Evolutionary conservation across 1,140 invertebrate genomes (phyloP), one percentile per base, ranked within the genome.

Genomic region (Eubasilissa regina): DNA sequence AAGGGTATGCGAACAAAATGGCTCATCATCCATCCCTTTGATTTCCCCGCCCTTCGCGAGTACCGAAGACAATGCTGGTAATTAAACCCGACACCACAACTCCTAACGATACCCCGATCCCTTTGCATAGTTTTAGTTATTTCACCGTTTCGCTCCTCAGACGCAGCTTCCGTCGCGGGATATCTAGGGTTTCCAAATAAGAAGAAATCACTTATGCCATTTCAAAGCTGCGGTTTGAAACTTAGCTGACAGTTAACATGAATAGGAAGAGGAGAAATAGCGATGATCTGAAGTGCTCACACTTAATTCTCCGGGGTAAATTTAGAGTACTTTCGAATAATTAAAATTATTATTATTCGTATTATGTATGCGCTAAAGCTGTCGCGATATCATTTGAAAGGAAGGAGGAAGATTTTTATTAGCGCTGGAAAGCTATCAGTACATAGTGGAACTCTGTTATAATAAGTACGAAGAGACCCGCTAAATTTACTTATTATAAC

Each of bases 151-250:
- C 53, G 53, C 53, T 19, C 15, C 19, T 15, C 53, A 19, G 53
- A 15, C 53, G 53, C n/a, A 15, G 15, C 53, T 56, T 19, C 15
- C n/a, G 15, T 17, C n/a, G 19, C 6, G 53, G 19, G 53, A 15
- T 56, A 56, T 56, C 53, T 15, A 56, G 19, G 15, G 53, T 19
- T 15, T 56, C 9, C n/a, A 19, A 19, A 17, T 15, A 15, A 17
- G 15, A 19, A 15, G 3, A 19, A 56, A 56, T 56, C 53, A 19
- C 53, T 56, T 56, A 19, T 17, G 19, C 53, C n/a, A 19, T 56
- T 56, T 56, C 53, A 17, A n/a, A 17, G 53, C 19, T 56, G 53
- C 19, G 53, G 53, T 56, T 56, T 56, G 53, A 56, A 56, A 56
- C 53, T 56, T 56, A 11, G 53, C 53, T 56, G 53, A 56, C 53